Evolutionary conservation across 2,797 vertebrate species (phyloP), one percentile per base, ranked within the genome.

Genomic region (Anas bahamensis): DNA sequence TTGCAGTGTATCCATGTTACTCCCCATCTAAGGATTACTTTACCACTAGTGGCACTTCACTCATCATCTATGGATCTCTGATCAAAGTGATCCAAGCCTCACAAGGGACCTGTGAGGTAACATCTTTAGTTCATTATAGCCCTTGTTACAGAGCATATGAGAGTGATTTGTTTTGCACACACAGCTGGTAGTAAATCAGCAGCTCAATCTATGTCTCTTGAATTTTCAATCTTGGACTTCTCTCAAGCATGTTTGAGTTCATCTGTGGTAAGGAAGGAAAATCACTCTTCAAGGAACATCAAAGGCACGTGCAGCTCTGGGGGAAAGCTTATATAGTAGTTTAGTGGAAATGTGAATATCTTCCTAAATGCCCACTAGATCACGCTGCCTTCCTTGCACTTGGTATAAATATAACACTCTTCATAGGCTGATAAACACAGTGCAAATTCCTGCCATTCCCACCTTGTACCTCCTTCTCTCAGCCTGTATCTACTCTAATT

Each of bases 141-240:
- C 37, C 26, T 86, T 79, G 28, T 84, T 89, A 64, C 64, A 60
- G 64, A 92, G 71, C 59, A 31, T 39, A 50, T 22, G 83, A 94
- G 86, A 96, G 53, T 31, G 53, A 39, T 89, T 82, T 86, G 74
- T 86, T 94, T 90, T 76, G 71, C 61, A 82, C 65, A 86, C 57
- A 84, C 85, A 93, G 86, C 91, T 93, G 63, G 68, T 91, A 56
- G n/a, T 35, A 95, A 92, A 65, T 71, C 85, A 94, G 71, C 57
- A 91, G 61, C 46, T 71, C 10, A 2, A 85, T 55, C 78, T 63
- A 96, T 84, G 61, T 63, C 70, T 88, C 63, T 57, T 73, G 88
- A 88, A 88, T 94, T 83, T 90, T 92, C 92, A 94, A 78, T 74
- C 31, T 82, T 92, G 79, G 84, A 81, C 93, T 82, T 86, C 89